Evolutionary conservation across 2,888 invertebrate species (phyloP).

Genomic region (Conomelus anceps): DNA sequence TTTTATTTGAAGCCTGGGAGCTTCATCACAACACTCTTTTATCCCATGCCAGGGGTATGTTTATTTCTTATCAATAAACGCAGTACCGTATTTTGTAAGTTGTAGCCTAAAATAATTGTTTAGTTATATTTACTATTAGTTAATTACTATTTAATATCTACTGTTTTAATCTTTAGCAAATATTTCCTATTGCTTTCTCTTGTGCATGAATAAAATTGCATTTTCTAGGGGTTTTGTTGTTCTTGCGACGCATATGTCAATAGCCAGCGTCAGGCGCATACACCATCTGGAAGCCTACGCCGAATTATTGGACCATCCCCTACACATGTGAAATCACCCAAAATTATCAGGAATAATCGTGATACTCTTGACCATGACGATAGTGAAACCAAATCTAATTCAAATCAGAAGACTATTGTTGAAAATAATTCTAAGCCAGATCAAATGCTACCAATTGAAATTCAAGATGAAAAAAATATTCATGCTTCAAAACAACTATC

Average conservation of each 20-base stretch:
- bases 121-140: no score
- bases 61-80: no score
- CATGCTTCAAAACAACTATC: background rate
- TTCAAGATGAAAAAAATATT: background rate
- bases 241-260: constrained; percentile 42
- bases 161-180: no score
- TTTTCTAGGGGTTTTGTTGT: constrained; percentile 46
- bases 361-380: background rate
- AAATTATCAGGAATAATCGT: background rate
- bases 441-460: background rate
- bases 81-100: no score
- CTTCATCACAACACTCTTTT: no score
- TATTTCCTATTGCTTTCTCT: background rate
- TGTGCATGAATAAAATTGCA: background rate
- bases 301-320: background rate
- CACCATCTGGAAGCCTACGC: background rate
- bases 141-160: no score
- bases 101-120: no score
- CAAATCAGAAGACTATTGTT: background rate
- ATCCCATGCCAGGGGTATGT: no score
- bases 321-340: background rate
- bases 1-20: no score
- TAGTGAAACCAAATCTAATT: background rate
- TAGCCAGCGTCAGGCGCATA: constrained; percentile 34
- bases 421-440: background rate